These are phyloP conservation scores for Pristiophorus japonicus DNA, from an alignment of 2,113 vertebrate genomes.

Conservation along the genomic window DNA sequence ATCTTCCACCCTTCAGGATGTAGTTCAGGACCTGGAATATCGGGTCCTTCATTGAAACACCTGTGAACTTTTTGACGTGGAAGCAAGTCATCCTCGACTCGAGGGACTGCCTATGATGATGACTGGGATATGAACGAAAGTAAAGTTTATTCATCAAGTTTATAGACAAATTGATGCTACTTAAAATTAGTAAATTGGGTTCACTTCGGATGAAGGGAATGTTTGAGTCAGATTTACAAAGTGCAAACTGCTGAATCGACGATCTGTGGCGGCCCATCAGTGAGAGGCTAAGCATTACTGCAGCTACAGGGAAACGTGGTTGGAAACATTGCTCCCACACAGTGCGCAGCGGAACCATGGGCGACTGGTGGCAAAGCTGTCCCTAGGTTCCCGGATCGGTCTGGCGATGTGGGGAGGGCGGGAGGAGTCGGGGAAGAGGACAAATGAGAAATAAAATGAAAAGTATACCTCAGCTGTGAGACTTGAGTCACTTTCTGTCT, in stretches of 20 bases:
- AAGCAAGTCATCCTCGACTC: too few relatives aligned
- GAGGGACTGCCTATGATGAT: too few relatives aligned
- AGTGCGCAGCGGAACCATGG: background rate
- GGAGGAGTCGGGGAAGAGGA: background rate
- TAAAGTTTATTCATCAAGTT: background rate
- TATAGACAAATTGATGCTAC: background rate
- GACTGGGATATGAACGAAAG: background rate
- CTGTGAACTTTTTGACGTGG: too few relatives aligned
- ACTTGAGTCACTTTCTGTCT: background rate
- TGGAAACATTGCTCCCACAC: background rate
- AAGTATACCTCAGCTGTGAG: background rate
- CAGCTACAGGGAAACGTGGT: background rate
- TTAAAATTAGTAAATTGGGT: background rate
- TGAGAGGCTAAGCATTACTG: background rate
- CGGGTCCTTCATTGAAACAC: too few relatives aligned
- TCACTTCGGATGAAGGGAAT: background rate
- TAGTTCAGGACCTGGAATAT: too few relatives aligned
- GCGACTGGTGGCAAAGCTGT: background rate
- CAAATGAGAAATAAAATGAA: slow-evolving; percentile 22
- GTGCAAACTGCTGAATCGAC: background rate
- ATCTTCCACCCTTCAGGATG: too few relatives aligned
- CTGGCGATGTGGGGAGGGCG: background rate
- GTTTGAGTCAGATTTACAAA: background rate
- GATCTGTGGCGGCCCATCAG: background rate
- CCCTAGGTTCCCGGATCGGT: background rate